Conservation (phyloP, 1,140 invertebrate genomes). For the Asobara japonica region DNA sequence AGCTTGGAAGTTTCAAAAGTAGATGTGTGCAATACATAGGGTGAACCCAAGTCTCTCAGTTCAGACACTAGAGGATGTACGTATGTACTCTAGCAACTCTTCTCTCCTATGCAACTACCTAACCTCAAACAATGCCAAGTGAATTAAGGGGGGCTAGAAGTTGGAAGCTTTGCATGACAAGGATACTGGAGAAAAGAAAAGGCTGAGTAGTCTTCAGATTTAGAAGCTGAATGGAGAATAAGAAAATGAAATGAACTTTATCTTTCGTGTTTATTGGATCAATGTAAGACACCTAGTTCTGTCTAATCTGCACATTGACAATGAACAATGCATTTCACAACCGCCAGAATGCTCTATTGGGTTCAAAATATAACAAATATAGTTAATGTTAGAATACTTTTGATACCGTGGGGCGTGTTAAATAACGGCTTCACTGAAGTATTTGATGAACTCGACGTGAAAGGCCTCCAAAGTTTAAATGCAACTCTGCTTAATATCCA, state of each 20-base stretch:
- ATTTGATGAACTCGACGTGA: too few species aligned
- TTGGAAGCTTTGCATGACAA: constrained; percentile 9
- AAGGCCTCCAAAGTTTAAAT: too few species aligned
- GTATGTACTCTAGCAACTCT: constrained; percentile 22
- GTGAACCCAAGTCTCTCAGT: not conserved
- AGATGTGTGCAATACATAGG: not conserved
- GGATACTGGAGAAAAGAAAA: not conserved
- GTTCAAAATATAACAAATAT: too few species aligned
- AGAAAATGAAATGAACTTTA: not conserved
- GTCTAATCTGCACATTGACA: too few species aligned
- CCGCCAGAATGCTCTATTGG: too few species aligned
- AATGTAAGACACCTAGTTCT: not conserved
- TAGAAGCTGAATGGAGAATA: not conserved
- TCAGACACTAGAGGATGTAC: constrained; percentile 14
- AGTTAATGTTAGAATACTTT: too few species aligned
- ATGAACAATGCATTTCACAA: too few species aligned
- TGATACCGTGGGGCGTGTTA: too few species aligned
- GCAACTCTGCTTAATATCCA: too few species aligned
- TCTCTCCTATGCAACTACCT: constrained; percentile 14
- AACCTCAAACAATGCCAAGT: constrained; percentile 15
- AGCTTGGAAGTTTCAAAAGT: not conserved
- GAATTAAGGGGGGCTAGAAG: not conserved
- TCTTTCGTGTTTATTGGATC: not conserved
- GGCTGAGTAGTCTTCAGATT: not conserved
- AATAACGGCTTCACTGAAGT: too few species aligned